Base-by-base conservation (phyloP, 2,797 vertebrate species). In the Sebastes dallii region DNA sequence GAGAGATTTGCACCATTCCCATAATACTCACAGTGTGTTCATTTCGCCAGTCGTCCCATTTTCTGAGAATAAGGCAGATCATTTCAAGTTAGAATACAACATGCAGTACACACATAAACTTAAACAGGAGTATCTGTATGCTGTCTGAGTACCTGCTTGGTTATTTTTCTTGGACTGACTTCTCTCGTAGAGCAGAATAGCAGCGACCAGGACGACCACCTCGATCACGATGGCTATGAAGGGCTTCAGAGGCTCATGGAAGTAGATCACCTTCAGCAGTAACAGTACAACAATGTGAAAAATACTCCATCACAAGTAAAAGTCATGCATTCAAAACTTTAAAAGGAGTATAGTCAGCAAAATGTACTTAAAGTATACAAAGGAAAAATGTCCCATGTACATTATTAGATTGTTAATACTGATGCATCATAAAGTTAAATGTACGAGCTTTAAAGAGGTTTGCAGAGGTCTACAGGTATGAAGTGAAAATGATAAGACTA, bases 201-300 rank as follows among this genome's bases (percentile, higher is more conserved):
- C 1, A 5, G 91, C 55, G 30, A 98, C 95, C 56, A 99, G 86
- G 54, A 97, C 0, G 11, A 93, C 4, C 27, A 97, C 98, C 81
- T 98, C 97, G 1, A 83, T 85, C 65, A 95, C 62, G 68, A 99
- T 93, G 66, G 73, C 95, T 3, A 97, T 2, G 84, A 99, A 99
- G 0, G 96, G 96, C 83, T 97, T 99, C 70, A 99, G 95, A 29
- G 98, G 97, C 66, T 94, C 96, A 16, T 86, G 11, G 52, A 96
- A 91, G 25, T 91, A 95, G 66, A 99, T 93, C 62, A 99, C 96
- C 69, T 81, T 93, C 22, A 97, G 88, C 0, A 34, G 29, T 2
- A 16, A 25, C 27, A 68, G 9, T 1, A 8, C 9, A 65, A 32
- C 14, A 54, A 24, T 22, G 4, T 20, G 6, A 18, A 72, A 58